phyloP scores from a whole-genome alignment of 1,140 invertebrate genomes.

The Hyles vespertilio region DNA sequence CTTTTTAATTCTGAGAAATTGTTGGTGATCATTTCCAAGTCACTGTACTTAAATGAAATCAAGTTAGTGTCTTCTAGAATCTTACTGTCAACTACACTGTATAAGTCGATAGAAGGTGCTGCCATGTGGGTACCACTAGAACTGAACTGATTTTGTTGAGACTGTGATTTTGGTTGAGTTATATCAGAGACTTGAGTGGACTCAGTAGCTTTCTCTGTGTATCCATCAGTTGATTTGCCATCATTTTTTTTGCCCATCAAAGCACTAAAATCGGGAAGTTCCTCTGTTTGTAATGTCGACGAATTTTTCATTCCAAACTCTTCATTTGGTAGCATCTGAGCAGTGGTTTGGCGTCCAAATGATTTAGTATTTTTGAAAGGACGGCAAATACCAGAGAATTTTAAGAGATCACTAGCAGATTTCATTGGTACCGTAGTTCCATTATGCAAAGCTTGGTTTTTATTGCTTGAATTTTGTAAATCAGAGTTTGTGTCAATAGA shows the following conservation, averaged over 20 bases:
- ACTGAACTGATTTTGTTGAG: background rate
- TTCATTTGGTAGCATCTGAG: conserved; percentile 14
- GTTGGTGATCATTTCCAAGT: conserved; percentile 51
- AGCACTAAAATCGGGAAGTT: conserved; percentile 32
- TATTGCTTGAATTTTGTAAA: conserved; percentile 32
- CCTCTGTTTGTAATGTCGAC: conserved; percentile 13
- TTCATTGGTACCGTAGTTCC: conserved; percentile 37
- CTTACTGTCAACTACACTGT: conserved; percentile 39
- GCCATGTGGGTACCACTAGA: conserved; percentile 21
- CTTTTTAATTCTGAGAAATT: conserved; percentile 43
- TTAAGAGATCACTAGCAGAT: conserved; percentile 20
- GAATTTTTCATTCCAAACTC: conserved; percentile 33
- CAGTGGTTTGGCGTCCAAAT: conserved; percentile 16
- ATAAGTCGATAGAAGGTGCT: conserved; percentile 36
- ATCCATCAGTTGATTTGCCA: background rate
- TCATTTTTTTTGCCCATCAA: conserved; percentile 22
- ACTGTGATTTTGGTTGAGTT: background rate
- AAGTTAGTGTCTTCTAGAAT: conserved; percentile 53
- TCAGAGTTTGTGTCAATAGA: conserved; percentile 16
- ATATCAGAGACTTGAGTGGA: background rate
- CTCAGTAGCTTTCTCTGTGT: conserved; percentile 2
- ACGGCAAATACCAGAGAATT: conserved; percentile 7
- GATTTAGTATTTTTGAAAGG: conserved; percentile 12
- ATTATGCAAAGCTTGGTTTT: conserved; percentile 19
- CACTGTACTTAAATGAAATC: conserved; percentile 48